Evolutionary conservation across 2,113 vertebrate species (phyloP), one percentile per base, ranked within the genome.

Genomic region (Mystacornis crossleyi): DNA sequence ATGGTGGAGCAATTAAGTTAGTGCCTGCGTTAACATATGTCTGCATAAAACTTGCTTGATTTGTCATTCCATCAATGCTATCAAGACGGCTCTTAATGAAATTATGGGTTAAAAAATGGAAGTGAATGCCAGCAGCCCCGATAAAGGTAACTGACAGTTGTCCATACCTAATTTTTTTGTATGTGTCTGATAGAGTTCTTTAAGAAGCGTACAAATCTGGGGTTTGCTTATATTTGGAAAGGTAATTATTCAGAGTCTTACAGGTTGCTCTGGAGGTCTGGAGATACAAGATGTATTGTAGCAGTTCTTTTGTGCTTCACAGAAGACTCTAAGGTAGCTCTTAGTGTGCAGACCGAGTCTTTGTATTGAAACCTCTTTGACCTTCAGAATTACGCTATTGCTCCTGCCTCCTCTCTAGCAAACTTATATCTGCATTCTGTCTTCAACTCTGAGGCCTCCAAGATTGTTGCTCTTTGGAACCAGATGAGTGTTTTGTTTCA

Each of bases 171-270:
- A 11, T 25, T 28, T 10, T 43, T 45, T 15, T 48, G 15, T 71
- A 5, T 53, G 18, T 55, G 6, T 20, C 31, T 10, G 20, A 18
- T 86, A 48, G 12, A 64, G 21, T 77, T 92, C 23, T 47, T 74
- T 23, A 69, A 62, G 34, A 80, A 84, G 20, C 61, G 70, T 55
- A 57, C 17, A 91, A n/a, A 31, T 81, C 19, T 85, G 18, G 33
- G 3, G 19, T 79, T 79, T 51, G 33, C 4, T n/a, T 74, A 33
- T 42, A 71, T 89, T 89, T n/a, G 18, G 1, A 54, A 40, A 3
- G 0, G 5, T 31, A 43, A 28, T n/a, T 4, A 1, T 55, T 84
- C 21, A 31, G 1, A 8, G 6, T 67, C 29, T 82, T 80, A 42
- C 10, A 47, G 23, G 9, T 47, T 84, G 3, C 28, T 79, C 29